These are phyloP conservation scores for Endomychus coccineus DNA, from an alignment of 2,888 invertebrate species.

Conservation along the genomic window DNA sequence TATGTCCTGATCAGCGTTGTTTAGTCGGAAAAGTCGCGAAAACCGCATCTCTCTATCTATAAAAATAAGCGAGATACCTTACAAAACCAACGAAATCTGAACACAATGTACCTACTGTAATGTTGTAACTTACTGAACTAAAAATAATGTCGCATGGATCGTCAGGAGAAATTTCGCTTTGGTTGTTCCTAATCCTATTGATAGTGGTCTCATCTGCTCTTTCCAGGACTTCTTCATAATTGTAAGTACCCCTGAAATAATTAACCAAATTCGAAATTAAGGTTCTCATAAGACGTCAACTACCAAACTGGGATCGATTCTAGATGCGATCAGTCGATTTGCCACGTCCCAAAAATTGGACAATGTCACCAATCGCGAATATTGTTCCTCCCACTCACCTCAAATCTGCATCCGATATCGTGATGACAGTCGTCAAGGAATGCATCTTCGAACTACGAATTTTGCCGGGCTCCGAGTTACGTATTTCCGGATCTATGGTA, in stretches of 20 bases:
- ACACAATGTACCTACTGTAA: too few species aligned
- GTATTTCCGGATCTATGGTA: conserved; percentile 53
- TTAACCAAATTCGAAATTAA: too few species aligned
- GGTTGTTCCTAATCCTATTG: conserved; percentile 34
- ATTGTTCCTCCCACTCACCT: conserved; percentile 43
- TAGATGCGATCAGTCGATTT: too few species aligned
- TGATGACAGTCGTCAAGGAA: conserved; percentile 50
- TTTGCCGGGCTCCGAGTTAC: conserved; percentile 42
- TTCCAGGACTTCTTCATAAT: conserved; percentile 36
- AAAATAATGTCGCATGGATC: conserved; percentile 71
- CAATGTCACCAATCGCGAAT: too few species aligned
- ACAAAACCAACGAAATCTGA: too few species aligned
- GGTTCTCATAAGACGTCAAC: too few species aligned
- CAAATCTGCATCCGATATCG: conserved; percentile 47
- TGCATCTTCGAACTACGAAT: conserved; percentile 47
- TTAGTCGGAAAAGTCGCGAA: too few species aligned
- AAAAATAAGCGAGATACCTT: too few species aligned
- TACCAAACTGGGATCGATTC: too few species aligned
- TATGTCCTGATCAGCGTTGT: too few species aligned
- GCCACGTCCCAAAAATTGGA: too few species aligned
- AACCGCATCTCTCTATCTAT: too few species aligned
- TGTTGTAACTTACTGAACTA: conserved; percentile 65
- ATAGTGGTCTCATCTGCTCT: conserved; percentile 30
- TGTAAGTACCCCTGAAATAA: conserved; percentile 36
- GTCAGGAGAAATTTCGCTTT: conserved; percentile 55